A percentile compares a stretch with the other conserved stretches of the same genome.
These are phyloP conservation scores for Aphelinus atriplicis DNA, from an alignment of 1,140 invertebrate genomes.

Conservation along the genomic window DNA sequence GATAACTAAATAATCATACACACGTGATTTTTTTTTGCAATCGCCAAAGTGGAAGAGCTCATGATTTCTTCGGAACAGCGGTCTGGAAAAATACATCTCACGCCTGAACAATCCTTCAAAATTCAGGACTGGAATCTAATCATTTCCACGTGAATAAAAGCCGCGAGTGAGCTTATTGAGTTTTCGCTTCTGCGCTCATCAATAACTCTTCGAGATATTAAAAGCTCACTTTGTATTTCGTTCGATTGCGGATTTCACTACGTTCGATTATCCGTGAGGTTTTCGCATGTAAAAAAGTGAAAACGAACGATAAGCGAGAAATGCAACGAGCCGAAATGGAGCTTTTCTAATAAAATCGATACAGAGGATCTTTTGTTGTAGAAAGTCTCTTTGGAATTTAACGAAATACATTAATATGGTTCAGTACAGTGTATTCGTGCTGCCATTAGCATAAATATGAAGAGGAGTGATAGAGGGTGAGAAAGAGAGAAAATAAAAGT, in stretches of 20 bases:
- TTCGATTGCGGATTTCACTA: not conserved
- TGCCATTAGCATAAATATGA: conserved; percentile 55
- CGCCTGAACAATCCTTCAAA: too few species aligned
- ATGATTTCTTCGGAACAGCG: not conserved
- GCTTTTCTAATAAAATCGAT: not conserved
- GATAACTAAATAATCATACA: not conserved
- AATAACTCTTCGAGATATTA: not conserved
- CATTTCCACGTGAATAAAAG: not conserved
- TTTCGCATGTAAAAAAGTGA: not conserved
- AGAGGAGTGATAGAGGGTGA: not conserved
- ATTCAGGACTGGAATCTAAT: not conserved
- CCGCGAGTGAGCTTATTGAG: not conserved
- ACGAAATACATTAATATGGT: conserved; percentile 41
- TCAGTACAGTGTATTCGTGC: conserved; percentile 54
- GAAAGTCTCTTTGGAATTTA: conserved; percentile 4
- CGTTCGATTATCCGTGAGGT: not conserved
- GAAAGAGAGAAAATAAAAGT: conserved; percentile 23
- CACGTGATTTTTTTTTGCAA: not conserved
- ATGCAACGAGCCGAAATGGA: not conserved
- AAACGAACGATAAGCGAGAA: not conserved
- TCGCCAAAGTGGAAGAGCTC: not conserved
- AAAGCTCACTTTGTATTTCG: not conserved
- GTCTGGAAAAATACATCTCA: too few species aligned
- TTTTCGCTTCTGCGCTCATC: not conserved
- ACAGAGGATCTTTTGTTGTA: not conserved